These are phyloP conservation scores for Urocolius indicus DNA, from an alignment of 2,113 vertebrate species.

Conservation along the genomic window DNA sequence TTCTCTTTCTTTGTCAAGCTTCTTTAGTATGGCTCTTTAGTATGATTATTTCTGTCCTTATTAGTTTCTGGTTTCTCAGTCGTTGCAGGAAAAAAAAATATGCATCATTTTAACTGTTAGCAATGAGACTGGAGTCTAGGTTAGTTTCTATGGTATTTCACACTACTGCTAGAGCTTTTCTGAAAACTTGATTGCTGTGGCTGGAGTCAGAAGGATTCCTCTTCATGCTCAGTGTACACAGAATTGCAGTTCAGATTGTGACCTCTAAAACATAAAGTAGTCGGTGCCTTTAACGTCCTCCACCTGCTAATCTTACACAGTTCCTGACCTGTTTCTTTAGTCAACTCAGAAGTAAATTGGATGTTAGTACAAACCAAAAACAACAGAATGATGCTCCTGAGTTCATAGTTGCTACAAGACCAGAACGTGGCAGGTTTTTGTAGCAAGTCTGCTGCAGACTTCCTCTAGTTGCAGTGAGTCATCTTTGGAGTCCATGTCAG, in stretches of 20 bases:
- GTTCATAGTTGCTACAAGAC: background rate
- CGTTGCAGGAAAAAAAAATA: background rate
- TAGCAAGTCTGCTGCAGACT: background rate
- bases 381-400: background rate
- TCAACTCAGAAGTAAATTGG: background rate
- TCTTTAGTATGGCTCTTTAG: background rate
- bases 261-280: background rate
- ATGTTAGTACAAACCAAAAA: background rate
- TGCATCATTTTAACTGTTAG: background rate
- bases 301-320: background rate
- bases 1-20: background rate
- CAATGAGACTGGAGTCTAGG: background rate
- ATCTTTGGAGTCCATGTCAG: slow-evolving; percentile 41
- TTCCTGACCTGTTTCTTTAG: background rate
- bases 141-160: background rate
- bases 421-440: background rate
- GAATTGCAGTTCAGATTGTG: background rate
- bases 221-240: background rate
- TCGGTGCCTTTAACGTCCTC: background rate
- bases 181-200: background rate
- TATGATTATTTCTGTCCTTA: background rate
- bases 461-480: background rate
- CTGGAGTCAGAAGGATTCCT: background rate
- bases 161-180: background rate
- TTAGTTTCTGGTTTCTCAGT: background rate